Percentiles rank a stretch among this genome's conserved stretches.
These are phyloP conservation scores for Altica lythri DNA, from an alignment of 2,888 invertebrate genomes.

Conservation along the genomic window DNA sequence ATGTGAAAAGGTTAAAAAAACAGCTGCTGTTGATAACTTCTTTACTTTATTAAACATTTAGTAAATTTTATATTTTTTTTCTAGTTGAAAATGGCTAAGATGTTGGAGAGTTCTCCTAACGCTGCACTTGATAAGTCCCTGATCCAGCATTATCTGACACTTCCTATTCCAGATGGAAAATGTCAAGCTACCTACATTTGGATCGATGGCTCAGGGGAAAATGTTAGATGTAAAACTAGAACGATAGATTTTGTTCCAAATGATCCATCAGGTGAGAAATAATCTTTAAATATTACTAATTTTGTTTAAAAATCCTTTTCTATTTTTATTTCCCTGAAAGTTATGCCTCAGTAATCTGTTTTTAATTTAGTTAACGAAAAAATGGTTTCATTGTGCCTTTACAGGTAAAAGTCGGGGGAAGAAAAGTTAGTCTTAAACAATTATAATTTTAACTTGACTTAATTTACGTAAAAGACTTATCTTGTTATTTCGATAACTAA, in stretches of 20 bases:
- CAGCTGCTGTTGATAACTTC: no score
- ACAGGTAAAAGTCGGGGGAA: no score
- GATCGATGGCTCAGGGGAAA: conserved; percentile 93
- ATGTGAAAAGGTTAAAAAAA: no score
- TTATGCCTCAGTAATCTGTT: no score
- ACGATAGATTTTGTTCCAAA: conserved; percentile 83
- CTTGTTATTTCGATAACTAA: no score
- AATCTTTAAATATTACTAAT: not conserved
- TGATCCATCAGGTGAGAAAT: conserved; percentile 68
- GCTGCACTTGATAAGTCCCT: conserved; percentile 79
- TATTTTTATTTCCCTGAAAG: not conserved
- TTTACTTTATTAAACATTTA: no score
- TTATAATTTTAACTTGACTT: no score
- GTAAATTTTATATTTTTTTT: no score
- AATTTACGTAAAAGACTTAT: no score
- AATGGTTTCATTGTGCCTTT: no score
- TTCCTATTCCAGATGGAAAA: conserved; percentile 78
- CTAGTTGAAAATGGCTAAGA: conserved; percentile 41
- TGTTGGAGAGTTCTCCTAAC: conserved; percentile 77
- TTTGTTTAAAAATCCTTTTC: not conserved
- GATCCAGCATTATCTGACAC: conserved; percentile 71
- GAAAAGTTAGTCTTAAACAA: no score
- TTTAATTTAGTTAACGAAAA: no score
- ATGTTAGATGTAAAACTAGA: conserved; percentile 84
- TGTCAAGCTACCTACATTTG: conserved; percentile 89